Percentiles rank a stretch among this genome's conserved stretches.
Conservation (phyloP, 2,797 vertebrate genomes). For the Gadopsis marmoratus region DNA sequence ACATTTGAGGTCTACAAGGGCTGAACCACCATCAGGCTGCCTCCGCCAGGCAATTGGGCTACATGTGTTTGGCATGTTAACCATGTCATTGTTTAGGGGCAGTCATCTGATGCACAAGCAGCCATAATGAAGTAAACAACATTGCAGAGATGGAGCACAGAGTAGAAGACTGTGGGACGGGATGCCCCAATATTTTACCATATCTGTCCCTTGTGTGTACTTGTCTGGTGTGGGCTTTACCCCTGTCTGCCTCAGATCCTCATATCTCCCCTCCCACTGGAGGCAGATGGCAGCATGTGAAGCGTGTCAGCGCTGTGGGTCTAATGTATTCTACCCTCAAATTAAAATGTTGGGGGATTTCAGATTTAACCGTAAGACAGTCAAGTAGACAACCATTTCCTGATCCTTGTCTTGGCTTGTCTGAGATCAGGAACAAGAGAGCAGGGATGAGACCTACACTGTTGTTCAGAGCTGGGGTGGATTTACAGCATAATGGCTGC, state of each 20-base stretch:
- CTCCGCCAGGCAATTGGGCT: slow-evolving; percentile 19
- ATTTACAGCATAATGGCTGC: slow-evolving; percentile 37
- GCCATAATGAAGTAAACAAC: slow-evolving; percentile 65
- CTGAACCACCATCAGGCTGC: slow-evolving; percentile 34
- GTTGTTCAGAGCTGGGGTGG: slow-evolving; percentile 9
- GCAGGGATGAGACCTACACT: slow-evolving; percentile 25
- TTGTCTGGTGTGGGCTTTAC: slow-evolving; percentile 72
- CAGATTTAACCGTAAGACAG: slow-evolving; percentile 65
- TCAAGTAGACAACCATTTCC: slow-evolving; percentile 58
- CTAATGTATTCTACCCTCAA: slow-evolving; percentile 84
- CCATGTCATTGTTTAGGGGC: slow-evolving; percentile 65
- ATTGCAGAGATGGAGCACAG: slow-evolving; percentile 19
- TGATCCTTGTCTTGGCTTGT: slow-evolving; percentile 70
- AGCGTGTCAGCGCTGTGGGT: slow-evolving; percentile 75
- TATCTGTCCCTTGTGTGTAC: slow-evolving; percentile 47
- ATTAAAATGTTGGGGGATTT: slow-evolving; percentile 82
- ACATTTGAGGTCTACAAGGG: slow-evolving; percentile 16
- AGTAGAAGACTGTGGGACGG: slow-evolving; percentile 32
- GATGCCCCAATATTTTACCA: slow-evolving; percentile 51
- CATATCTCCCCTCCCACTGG: slow-evolving; percentile 70
- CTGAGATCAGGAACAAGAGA: slow-evolving; percentile 43
- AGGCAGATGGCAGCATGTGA: slow-evolving; percentile 84
- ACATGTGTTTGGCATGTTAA: slow-evolving; percentile 49
- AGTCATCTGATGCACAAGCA: slow-evolving; percentile 63
- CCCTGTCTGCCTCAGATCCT: slow-evolving; percentile 76